Percentiles rank a stretch among this genome's conserved stretches.
These are phyloP conservation scores for Cynodonichthys magdalenae DNA, from an alignment of 2,797 vertebrate genomes.

Conservation along the genomic window DNA sequence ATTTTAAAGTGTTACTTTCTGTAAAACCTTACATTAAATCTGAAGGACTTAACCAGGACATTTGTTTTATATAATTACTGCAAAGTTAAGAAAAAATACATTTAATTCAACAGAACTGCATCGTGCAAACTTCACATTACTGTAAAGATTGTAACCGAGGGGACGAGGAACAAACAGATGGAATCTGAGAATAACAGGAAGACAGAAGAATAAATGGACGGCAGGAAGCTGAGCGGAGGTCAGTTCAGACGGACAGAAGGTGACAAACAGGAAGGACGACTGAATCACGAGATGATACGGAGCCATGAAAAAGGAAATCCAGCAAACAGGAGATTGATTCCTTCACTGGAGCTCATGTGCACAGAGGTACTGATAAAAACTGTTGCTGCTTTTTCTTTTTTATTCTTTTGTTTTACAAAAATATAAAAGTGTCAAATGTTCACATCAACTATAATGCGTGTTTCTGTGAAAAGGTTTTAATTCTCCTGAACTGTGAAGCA, in stretches of 20 bases:
- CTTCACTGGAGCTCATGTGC: slow-evolving; percentile 27
- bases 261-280: slow-evolving; percentile 66
- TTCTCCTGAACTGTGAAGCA: too few species aligned
- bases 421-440: neutral
- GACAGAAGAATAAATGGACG: slow-evolving; percentile 74
- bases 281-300: slow-evolving; percentile 41
- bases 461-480: too few species aligned
- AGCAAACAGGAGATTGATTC: slow-evolving; percentile 15
- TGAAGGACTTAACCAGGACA: too few species aligned
- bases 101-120: neutral
- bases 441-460: too few species aligned
- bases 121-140: neutral
- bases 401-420: neutral
- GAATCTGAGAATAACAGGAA: slow-evolving; percentile 79
- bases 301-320: slow-evolving; percentile 43
- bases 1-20: too few species aligned
- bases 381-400: neutral
- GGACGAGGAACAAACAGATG: slow-evolving; percentile 36
- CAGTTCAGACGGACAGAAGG: slow-evolving; percentile 62
- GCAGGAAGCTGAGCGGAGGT: slow-evolving; percentile 74
- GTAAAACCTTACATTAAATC: too few species aligned
- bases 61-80: neutral
- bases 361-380: neutral
- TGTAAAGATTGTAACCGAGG: slow-evolving; percentile 22
- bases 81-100: neutral